Evolutionary conservation across 2,888 invertebrate species (phyloP), one percentile per base, ranked within the genome.

Genomic region (Polymixis flavicincta): DNA sequence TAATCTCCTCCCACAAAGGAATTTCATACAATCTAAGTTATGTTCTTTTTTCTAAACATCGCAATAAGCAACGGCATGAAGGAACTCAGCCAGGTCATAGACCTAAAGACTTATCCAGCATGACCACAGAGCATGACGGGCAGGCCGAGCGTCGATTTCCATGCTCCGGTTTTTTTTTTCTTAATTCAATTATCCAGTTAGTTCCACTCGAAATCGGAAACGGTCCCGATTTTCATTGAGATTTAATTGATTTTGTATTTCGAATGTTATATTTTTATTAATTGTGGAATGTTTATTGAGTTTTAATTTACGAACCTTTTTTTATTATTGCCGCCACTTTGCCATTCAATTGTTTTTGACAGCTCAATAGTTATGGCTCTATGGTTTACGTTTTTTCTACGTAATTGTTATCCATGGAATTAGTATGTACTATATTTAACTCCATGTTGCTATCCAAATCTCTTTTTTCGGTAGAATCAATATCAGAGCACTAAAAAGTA

Each of bases 121-220:
- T 86, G 86, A 86, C 85, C 66, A 66, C 55, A 66, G 55, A 86
- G 80, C 85, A 86, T 86, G 86, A 86, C 85, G 82, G 76, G 72
- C 76, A 61, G 71, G 61, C 78, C 67, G 77, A 85, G 71, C 76
- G 65, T 73, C 85, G 73, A 88, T 86, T 86, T 76, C 75, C 78
- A 84, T 82, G 85, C 81, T 87, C 86, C 75, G 85, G 57, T 86
- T 87, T 88, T 85, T 87, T 85, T 86, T 83, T 19, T 76, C 45
- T 74, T 66, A 78, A 83, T 86, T 83, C 83, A 86, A 88, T 88
- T 88, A 80, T 66, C 64, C 72, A 61, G 68, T 88, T 88, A 78
- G 88, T 83, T 81, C 79, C 87, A 83, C 78, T 76, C 55, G 13
- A 1, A 66, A 55, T 71, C 69, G 48, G 78, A 72, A 80, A 80